phyloP scores from a whole-genome alignment of 2,797 vertebrate species.

The Pipistrellus pipistrellus region DNA sequence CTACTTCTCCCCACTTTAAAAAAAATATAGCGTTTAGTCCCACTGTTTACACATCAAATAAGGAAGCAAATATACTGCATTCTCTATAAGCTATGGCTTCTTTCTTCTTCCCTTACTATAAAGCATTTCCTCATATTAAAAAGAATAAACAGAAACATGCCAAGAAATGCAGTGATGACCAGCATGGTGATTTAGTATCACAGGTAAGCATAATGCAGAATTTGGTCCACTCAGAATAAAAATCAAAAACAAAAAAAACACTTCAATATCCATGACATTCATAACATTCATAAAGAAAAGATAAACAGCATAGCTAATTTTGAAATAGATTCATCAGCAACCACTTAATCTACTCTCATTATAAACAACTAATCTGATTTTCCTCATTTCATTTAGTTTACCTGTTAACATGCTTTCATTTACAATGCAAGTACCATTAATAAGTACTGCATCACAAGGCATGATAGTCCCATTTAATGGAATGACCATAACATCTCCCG shows the following conservation, averaged over 20 bases:
- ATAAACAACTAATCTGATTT: not conserved
- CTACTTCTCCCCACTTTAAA: conserved; percentile 21
- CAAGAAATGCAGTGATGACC: not conserved
- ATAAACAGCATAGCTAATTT: not conserved
- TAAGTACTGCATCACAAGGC: conserved; percentile 97
- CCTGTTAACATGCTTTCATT: conserved; percentile 99
- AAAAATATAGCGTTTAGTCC: conserved; percentile 40
- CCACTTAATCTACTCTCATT: conserved; percentile 15
- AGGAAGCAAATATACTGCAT: not conserved
- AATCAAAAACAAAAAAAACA: not conserved
- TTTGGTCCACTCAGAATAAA: not conserved
- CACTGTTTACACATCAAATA: conserved; percentile 10
- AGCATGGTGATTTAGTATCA: not conserved
- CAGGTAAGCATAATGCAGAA: not conserved
- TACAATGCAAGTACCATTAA: conserved; percentile 98
- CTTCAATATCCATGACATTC: not conserved
- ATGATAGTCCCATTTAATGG: conserved; percentile 97
- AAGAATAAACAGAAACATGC: not conserved
- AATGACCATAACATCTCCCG: conserved; percentile 96
- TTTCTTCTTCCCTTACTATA: not conserved
- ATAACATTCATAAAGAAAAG: conserved; percentile 2
- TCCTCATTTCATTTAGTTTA: conserved; percentile 89
- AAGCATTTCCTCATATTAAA: not conserved
- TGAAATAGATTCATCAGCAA: conserved; percentile 27
- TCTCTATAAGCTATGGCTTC: not conserved